Evolutionary conservation across 2,113 vertebrate genomes (phyloP).

Genomic region (Vimba vimba): DNA sequence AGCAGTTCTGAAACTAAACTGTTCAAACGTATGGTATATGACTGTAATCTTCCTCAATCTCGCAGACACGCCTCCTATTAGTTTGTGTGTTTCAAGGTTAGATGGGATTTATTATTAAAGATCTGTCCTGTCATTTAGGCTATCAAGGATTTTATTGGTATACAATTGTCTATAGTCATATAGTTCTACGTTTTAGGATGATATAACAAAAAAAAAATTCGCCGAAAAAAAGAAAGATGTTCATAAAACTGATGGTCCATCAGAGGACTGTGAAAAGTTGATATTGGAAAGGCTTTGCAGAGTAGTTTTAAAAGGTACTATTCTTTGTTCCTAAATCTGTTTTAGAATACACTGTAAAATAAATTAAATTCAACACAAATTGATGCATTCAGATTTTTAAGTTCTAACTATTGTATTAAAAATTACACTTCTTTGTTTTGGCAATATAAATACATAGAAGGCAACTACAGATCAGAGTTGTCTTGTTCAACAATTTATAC

Average conservation of each 20-base stretch:
- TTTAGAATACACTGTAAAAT: background rate
- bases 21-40: background rate
- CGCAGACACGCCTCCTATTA: slow-evolving; percentile 21
- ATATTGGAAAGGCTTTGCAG: background rate
- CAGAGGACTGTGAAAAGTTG: background rate
- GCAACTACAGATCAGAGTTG: too few species aligned
- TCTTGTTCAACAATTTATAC: too few species aligned
- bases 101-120: slow-evolving; percentile 12
- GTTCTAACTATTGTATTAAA: background rate
- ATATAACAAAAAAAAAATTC: background rate
- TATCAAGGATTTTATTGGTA: background rate
- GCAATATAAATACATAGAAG: too few species aligned
- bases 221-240: too few species aligned
- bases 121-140: background rate
- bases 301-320: background rate
- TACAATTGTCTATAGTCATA: slow-evolving; percentile 11
- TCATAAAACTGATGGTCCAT: background rate
- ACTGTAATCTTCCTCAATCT: background rate
- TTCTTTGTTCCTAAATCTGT: background rate
- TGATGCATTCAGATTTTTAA: background rate
- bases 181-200: background rate
- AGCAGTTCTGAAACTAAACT: slow-evolving; percentile 5
- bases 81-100: slow-evolving; percentile 18
- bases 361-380: background rate
- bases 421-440: too few species aligned